Base-by-base conservation (phyloP, 2,888 invertebrate species). In the Fabriciana adippe region DNA sequence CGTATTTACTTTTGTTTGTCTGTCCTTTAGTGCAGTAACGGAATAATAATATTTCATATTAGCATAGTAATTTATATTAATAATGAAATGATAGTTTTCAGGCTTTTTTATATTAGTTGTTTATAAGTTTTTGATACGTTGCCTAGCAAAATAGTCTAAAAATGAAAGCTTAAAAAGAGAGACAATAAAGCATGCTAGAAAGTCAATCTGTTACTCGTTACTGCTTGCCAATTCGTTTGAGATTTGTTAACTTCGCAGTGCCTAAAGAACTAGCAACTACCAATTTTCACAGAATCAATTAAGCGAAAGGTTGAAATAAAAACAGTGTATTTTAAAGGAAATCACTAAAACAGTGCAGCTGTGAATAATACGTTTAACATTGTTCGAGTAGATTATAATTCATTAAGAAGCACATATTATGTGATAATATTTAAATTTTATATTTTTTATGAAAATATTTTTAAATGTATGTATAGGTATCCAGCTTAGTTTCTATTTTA, bases 221-320 rank as follows among this genome's bases (percentile, higher is more conserved):
- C 51, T 66, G 59, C 59, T 57, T 51, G 53, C 59, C 54, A 66
- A 59, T 60, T 66, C 65, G 18, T 53, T 53, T 59, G 65, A 47
- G 53, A 65, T 59, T 65, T 59, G 65, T 65, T 59, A 59, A 53
- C 65, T 59, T 50, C 50, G 60, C 15, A 55, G 65, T 57, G 47
- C 35, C 47, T 54, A 54, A 59, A 59, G 59, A 47, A 59, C 65
- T 47, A 59, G 8, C 57, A 14, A 64, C 54, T 64, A 64, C 64
- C 41, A 55, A 59, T 68, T 64, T 64, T 68, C 48, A 62, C 47
- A 18, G 56, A 50, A 68, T 18, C 60, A 64, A 68, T 71, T 66
- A 65, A 61, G 51, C 56, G 47, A 13, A 35, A 14, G n/a, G 60
- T 31, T 48, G 66, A 66, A 55, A 64, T 60, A 68, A 50, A 64